These are phyloP conservation scores for Epinotia ramella DNA, from an alignment of 2,888 invertebrate genomes.

Conservation along the genomic window DNA sequence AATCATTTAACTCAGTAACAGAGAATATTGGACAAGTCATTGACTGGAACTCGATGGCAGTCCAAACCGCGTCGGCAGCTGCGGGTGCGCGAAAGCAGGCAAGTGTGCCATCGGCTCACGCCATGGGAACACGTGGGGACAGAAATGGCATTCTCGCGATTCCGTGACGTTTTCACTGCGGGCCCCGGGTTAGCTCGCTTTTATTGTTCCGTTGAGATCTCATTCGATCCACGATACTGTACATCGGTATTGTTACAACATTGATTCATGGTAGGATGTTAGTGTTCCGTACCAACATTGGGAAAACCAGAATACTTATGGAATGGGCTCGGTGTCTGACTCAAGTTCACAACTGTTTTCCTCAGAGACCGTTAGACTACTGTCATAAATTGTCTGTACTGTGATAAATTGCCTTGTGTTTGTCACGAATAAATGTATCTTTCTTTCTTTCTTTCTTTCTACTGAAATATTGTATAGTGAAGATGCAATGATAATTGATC, in stretches of 20 bases:
- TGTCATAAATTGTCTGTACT: no score
- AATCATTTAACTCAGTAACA: background rate
- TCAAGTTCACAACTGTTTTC: background rate
- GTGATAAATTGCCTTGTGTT: no score
- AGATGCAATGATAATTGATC: no score
- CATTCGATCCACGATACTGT: background rate
- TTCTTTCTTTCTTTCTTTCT: no score
- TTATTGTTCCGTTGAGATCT: constrained; percentile 19
- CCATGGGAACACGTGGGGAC: constrained; percentile 45
- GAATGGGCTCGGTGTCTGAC: background rate
- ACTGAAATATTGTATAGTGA: background rate
- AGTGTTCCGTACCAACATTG: background rate
- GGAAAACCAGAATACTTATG: no score
- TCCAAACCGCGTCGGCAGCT: constrained; percentile 19
- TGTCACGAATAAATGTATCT: no score
- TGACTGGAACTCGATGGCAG: background rate
- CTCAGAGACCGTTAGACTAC: background rate
- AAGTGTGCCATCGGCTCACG: constrained; percentile 47
- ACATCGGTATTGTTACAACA: background rate
- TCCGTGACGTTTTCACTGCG: constrained; percentile 36
- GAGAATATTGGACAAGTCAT: background rate
- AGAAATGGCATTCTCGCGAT: constrained; percentile 41
- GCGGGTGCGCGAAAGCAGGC: constrained; percentile 29
- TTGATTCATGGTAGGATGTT: background rate
- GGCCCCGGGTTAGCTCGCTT: constrained; percentile 4